These are phyloP conservation scores for Metacarcinus magister DNA, from an alignment of 2,888 invertebrate species.

Conservation along the genomic window DNA sequence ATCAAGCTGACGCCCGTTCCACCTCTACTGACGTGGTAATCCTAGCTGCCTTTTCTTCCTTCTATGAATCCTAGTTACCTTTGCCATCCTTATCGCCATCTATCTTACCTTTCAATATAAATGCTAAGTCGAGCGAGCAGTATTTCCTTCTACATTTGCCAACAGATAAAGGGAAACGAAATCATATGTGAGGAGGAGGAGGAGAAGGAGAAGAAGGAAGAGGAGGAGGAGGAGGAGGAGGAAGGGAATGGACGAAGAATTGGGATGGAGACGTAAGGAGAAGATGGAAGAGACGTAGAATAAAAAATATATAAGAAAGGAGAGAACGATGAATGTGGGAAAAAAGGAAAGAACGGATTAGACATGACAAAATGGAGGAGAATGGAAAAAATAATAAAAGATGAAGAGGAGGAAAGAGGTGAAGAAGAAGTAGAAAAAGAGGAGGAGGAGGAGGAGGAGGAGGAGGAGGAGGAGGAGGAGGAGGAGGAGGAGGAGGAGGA, in stretches of 20 bases:
- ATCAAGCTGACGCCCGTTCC: neutral
- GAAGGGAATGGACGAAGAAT: neutral
- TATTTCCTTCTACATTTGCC: conserved; percentile 27
- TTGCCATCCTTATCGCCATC: conserved; percentile 6
- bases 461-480: conserved; percentile 34
- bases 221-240: neutral
- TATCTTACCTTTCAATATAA: conserved; percentile 30
- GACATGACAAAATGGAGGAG: neutral
- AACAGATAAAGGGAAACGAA: neutral
- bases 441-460: conserved; percentile 39
- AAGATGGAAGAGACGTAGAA: conserved; percentile 26
- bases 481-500: conserved; percentile 15
- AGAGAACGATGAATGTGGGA: neutral
- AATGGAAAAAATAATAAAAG: neutral
- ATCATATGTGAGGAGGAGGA: neutral
- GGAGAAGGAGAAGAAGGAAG: too few relatives aligned
- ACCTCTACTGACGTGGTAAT: neutral
- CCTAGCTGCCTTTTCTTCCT: neutral
- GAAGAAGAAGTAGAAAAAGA: neutral
- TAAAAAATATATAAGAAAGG: neutral
- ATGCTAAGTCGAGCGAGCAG: neutral
- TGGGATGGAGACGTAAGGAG: neutral
- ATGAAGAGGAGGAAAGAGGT: neutral
- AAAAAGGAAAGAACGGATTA: neutral
- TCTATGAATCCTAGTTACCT: conserved; percentile 2